Evolutionary conservation across 2,797 vertebrate species (phyloP), one percentile per base, ranked within the genome.

Genomic region (Mallotus villosus): DNA sequence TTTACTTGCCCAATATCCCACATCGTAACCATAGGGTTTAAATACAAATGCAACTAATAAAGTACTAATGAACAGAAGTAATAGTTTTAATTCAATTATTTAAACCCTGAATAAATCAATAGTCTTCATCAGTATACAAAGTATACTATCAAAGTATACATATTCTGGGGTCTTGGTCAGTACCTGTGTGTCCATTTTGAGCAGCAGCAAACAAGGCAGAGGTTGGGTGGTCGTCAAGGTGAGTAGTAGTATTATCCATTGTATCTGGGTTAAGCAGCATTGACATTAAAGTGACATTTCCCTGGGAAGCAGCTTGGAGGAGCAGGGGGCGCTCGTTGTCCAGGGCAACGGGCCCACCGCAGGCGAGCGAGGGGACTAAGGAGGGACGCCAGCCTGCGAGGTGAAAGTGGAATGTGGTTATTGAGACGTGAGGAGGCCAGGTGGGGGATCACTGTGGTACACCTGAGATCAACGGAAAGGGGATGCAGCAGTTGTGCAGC

Each of bases 211-310:
- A 96, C 95, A 98, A 96, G 94, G 97, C 96, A 95, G 96, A 95
- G 92, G 93, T 95, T 91, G 92, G 93, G 92, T 96, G 67, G 51
- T 58, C 93, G 89, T 87, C 92, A 87, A 88, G 91, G 84, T 92
- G 89, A 58, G 51, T 32, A 91, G 91, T 92, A 92, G 91, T 92
- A 90, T 94, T 90, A 86, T 95, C 93, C 92, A 94, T 94, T 93
- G 93, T 94, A 95, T 97, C 95, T 95, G 95, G 97, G 95, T 97
- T 96, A 97, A 99, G 97, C 97, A 99, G 97, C 97, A 97, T 97
- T 96, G 96, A 98, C 95, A 98, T 95, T 99, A 99, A 98, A 98
- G 97, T 99, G 97, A 97, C 97, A 94, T 98, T 98, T 98, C 97
- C 97, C 97, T 99, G 97, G 97, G 96, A 95, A 97, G 97, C 97